phyloP scores from a whole-genome alignment of 2,888 invertebrate genomes.

The Scaptomyza caliginosa region DNA sequence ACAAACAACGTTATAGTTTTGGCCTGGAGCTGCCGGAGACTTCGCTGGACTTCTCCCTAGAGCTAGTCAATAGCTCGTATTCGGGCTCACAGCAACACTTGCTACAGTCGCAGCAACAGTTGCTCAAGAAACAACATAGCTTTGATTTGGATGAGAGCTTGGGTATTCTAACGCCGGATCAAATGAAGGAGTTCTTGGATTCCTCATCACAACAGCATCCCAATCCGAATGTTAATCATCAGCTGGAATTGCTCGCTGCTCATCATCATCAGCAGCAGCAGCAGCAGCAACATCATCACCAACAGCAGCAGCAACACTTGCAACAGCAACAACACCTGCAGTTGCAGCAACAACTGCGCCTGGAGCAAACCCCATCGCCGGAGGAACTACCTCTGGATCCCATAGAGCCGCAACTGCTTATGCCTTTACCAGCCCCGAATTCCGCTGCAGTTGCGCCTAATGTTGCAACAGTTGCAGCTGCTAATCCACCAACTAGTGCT shows the following conservation, averaged over 20 bases:
- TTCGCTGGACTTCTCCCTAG: constrained; percentile 83
- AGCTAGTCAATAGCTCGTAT: constrained; percentile 82
- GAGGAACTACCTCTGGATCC: constrained; percentile 93
- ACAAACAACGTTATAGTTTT: constrained; percentile 79
- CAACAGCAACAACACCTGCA: constrained; percentile 59
- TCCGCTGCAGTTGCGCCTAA: constrained; percentile 5
- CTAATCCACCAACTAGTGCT: neutral
- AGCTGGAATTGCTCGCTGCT: constrained; percentile 83
- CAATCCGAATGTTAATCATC: constrained; percentile 79
- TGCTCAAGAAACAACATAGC: constrained; percentile 89
- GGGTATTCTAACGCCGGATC: constrained; percentile 94
- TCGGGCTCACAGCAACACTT: constrained; percentile 76
- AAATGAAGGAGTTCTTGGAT: constrained; percentile 91
- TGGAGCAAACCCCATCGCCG: constrained; percentile 93
- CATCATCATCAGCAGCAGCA: constrained; percentile 64
- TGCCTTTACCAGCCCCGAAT: constrained; percentile 36
- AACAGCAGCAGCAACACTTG: constrained; percentile 11
- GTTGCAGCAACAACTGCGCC: constrained; percentile 83
- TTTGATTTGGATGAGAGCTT: constrained; percentile 92
- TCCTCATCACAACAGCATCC: constrained; percentile 78
- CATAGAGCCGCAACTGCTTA: constrained; percentile 85
- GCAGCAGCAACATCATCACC: constrained; percentile 62
- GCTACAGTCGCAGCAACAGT: constrained; percentile 64
- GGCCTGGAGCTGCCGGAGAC: constrained; percentile 83
- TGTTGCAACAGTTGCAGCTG: neutral